phyloP scores from a whole-genome alignment of 2,888 invertebrate species.

The Cryptops parisi region DNA sequence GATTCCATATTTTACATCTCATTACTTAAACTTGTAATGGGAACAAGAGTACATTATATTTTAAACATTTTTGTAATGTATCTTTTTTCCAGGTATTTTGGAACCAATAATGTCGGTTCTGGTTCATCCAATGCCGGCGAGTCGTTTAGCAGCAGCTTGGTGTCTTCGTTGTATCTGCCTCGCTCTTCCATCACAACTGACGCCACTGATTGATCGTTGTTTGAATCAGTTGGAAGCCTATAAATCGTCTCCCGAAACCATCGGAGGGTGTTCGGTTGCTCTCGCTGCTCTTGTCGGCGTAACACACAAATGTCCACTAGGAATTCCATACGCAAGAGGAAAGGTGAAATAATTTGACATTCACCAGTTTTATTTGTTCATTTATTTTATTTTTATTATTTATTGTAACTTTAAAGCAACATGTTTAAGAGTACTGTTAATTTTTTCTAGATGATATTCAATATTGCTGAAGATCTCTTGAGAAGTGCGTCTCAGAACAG shows the following conservation, averaged over 20 bases:
- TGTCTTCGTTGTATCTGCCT: constrained; percentile 80
- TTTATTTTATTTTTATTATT: background rate
- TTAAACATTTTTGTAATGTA: constrained; percentile 5
- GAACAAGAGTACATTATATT: too few species aligned
- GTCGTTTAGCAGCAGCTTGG: constrained; percentile 87
- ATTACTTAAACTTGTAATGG: too few species aligned
- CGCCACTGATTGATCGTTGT: constrained; percentile 81
- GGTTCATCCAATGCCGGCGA: constrained; percentile 87
- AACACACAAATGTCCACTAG: constrained; percentile 72
- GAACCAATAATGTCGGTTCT: constrained; percentile 69
- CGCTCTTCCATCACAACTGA: constrained; percentile 86
- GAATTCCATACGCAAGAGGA: constrained; percentile 92
- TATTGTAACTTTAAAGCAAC: constrained; percentile 2
- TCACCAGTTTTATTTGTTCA: background rate
- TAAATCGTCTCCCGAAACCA: constrained; percentile 59
- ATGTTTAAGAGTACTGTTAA: too few species aligned
- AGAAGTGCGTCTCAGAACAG: constrained; percentile 95
- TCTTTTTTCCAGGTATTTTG: constrained; percentile 43
- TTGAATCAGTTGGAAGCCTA: constrained; percentile 76
- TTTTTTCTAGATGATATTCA: constrained; percentile 66
- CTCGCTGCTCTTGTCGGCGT: constrained; percentile 87
- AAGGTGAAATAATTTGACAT: constrained; percentile 44
- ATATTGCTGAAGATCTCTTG: constrained; percentile 89
- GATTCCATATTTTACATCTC: too few species aligned
- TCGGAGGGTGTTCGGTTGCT: constrained; percentile 72